phyloP scores from a whole-genome alignment of 2,888 invertebrate species.

The Fragum whitleyi region DNA sequence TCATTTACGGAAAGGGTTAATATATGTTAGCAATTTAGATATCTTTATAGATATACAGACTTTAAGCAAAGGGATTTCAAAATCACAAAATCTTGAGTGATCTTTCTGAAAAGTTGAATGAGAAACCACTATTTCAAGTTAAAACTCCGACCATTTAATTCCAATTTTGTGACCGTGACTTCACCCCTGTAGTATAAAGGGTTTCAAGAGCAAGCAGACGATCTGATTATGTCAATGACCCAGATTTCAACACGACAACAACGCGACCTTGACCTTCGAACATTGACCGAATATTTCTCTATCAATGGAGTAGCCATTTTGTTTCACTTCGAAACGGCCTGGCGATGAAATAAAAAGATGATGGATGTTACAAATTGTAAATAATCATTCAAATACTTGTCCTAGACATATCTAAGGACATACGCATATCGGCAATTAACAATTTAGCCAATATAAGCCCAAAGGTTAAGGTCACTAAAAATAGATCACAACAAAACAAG shows the following conservation, averaged over 20 bases:
- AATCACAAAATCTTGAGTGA: too few relatives aligned
- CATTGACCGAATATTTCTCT: constrained; percentile 22
- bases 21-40: too few relatives aligned
- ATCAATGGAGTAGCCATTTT: constrained; percentile 29
- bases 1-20: too few relatives aligned
- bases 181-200: neutral
- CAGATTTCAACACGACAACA: constrained; percentile 22
- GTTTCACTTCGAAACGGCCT: neutral
- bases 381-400: too few relatives aligned
- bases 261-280: constrained; percentile 28
- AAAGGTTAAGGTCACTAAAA: constrained; percentile 17
- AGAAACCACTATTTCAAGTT: neutral
- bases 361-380: too few relatives aligned
- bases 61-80: too few relatives aligned
- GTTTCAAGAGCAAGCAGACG: neutral
- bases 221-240: neutral
- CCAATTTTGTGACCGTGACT: neutral
- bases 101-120: neutral
- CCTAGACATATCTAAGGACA: too few relatives aligned
- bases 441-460: too few relatives aligned
- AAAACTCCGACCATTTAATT: neutral
- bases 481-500: neutral
- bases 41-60: too few relatives aligned
- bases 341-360: neutral
- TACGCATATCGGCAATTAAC: too few relatives aligned